Percentiles rank a stretch among this genome's conserved stretches.
phyloP scores from a whole-genome alignment of 2,113 vertebrate species.

The Abramis brama region DNA sequence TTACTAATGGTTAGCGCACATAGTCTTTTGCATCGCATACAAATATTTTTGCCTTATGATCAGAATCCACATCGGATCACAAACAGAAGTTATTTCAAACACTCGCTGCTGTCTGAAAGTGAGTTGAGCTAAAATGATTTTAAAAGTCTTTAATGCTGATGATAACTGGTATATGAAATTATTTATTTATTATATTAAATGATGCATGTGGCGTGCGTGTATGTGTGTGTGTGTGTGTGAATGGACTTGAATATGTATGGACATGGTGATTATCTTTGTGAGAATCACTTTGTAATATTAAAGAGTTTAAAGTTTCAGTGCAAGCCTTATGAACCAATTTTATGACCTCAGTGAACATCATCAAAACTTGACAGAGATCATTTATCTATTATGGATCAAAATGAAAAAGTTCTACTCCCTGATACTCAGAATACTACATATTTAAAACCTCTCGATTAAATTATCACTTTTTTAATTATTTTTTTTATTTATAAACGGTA shows the following conservation, averaged over 20 bases:
- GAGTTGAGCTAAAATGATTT: too few relatives aligned
- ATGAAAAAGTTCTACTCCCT: background rate
- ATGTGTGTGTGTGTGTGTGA: too few relatives aligned
- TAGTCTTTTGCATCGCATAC: too few relatives aligned
- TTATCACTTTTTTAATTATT: background rate
- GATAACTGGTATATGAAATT: too few relatives aligned
- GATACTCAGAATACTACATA: constrained; percentile 1
- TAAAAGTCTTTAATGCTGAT: too few relatives aligned
- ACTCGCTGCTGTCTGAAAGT: too few relatives aligned
- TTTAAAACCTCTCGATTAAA: background rate
- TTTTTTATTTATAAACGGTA: background rate
- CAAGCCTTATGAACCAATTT: background rate
- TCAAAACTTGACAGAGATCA: background rate
- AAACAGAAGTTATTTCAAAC: too few relatives aligned
- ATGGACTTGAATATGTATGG: too few relatives aligned
- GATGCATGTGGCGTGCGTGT: background rate
- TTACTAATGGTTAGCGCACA: too few relatives aligned
- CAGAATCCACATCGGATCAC: too few relatives aligned
- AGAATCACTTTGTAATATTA: background rate
- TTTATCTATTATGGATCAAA: background rate
- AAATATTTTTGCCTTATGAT: too few relatives aligned
- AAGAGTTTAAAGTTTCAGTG: background rate
- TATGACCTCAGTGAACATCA: background rate
- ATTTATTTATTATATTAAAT: background rate
- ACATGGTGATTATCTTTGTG: too few relatives aligned